Base-by-base conservation (phyloP, 2,888 invertebrate genomes). In the Cephus nigrinus region DNA sequence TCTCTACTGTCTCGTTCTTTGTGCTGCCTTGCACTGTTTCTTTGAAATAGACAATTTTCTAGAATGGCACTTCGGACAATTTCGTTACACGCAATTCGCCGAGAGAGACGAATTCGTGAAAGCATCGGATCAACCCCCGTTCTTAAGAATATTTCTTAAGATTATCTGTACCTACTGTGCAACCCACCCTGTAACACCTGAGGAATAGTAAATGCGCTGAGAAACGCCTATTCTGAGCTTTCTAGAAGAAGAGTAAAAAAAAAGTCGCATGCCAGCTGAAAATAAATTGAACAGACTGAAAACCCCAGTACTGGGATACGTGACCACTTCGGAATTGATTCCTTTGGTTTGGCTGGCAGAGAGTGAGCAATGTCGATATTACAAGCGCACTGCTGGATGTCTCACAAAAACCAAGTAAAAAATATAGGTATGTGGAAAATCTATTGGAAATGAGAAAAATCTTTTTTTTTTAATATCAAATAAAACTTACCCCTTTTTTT, bases 401-500 rank as follows among this genome's bases (percentile, higher is more conserved):
- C 55, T 55, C 55, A 23, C 2, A 55, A 23, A 55, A 55, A 23
- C 9, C 23, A 55, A 55, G 23, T 23, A 55, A 55, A 55, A 23
- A 40, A 23, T 0, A 40, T 0, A 23, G 15, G 4, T 40, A 23
- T 23, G 23, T 23, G 23, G 23, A 9, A 2, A 55, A 55, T 23
- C 55, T 9, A 55, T 23, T 55, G 55, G 55, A 82, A 80, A 80
- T 33, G 74, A 76, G 72, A 33, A 78, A 75, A 40, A 68, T 15
- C 32, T 31, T 69, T 30, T 4, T 30, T 34, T 68, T 75, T 69
- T 35, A 23, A 40, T 69, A 78, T 30, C 69, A 73, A 36, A 71
- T 33, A 55, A 12, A 55, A 78, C 90, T 87, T 88, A 95, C 95
- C 95, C 93, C 94, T 92, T 88, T 94, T 94, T 86, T 94, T 93